A percentile compares a stretch with the other conserved stretches of the same genome.
These are phyloP conservation scores for Notarius lentiginosus DNA, from an alignment of 2,113 vertebrate species.

Conservation along the genomic window DNA sequence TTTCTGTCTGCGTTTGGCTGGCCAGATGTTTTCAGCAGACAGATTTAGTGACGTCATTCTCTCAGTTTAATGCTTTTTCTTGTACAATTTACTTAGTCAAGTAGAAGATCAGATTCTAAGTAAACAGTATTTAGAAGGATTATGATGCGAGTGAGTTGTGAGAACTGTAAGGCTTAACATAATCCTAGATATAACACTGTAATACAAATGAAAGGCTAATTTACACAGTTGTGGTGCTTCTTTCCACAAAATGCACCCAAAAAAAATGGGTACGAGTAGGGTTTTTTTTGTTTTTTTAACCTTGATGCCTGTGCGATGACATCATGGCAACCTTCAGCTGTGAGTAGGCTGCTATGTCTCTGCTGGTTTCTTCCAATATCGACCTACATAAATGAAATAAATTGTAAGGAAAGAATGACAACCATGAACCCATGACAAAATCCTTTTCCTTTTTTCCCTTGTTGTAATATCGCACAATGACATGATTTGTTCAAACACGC, in stretches of 20 bases:
- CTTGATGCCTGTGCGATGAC: slow-evolving; percentile 25
- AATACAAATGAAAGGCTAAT: slow-evolving; percentile 12
- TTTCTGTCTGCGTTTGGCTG: neutral
- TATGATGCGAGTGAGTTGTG: neutral
- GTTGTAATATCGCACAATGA: neutral
- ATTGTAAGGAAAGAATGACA: neutral
- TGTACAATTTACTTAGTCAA: neutral
- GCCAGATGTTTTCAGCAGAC: neutral
- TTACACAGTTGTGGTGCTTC: neutral
- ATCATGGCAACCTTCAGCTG: slow-evolving; percentile 10
- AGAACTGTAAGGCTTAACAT: neutral
- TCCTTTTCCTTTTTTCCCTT: neutral
- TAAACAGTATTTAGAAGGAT: slow-evolving; percentile 16
- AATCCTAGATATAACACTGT: neutral
- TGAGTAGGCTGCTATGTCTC: neutral
- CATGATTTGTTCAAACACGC: neutral
- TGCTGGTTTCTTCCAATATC: neutral
- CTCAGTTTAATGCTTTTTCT: neutral
- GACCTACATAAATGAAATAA: too few relatives aligned
- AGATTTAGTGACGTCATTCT: slow-evolving; percentile 18
- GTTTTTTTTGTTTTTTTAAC: slow-evolving; percentile 3
- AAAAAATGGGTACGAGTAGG: neutral
- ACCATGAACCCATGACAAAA: neutral
- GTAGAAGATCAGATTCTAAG: slow-evolving; percentile 25
- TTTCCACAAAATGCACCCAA: neutral